Conservation (phyloP, 92 coral and sea anemone genomes). For the Porites cylindrica region DNA sequence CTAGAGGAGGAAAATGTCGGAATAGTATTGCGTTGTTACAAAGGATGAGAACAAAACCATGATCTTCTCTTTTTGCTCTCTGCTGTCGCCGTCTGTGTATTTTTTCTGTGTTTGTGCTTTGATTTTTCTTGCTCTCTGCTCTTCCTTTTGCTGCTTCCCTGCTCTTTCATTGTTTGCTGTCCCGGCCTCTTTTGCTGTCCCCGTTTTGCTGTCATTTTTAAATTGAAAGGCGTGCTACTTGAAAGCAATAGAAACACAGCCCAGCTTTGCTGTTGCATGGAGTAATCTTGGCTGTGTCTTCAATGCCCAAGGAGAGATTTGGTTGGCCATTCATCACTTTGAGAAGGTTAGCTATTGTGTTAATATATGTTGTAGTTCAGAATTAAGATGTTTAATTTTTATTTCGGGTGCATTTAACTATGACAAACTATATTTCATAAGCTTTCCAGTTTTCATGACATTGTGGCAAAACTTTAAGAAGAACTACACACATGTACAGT, state of each 20-base stretch:
- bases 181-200: slow-evolving; percentile 71
- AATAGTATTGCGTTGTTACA: slow-evolving; percentile 74
- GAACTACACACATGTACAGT: too few species aligned
- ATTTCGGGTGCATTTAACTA: too few species aligned
- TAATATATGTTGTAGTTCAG: not conserved
- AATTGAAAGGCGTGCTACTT: slow-evolving; percentile 99
- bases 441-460: too few species aligned
- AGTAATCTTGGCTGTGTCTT: slow-evolving; percentile 99
- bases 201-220: slow-evolving; percentile 87
- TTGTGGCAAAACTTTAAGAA: too few species aligned
- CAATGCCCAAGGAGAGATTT: slow-evolving; percentile 99
- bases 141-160: slow-evolving; percentile 66
- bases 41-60: slow-evolving; percentile 99
- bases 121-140: slow-evolving; percentile 92
- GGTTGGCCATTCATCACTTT: slow-evolving; percentile 99
- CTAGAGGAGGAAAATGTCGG: slow-evolving; percentile 60
- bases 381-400: too few species aligned
- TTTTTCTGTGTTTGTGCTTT: slow-evolving; percentile 79
- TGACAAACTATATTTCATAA: too few species aligned
- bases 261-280: slow-evolving; percentile 99
- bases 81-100: slow-evolving; percentile 66
- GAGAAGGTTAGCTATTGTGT: slow-evolving; percentile 81
- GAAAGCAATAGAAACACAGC: slow-evolving; percentile 99
- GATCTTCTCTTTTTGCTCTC: slow-evolving; percentile 82
- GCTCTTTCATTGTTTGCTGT: slow-evolving; percentile 76